These are phyloP conservation scores for Trinectes maculatus DNA, from an alignment of 2,113 vertebrate species.

Conservation along the genomic window DNA sequence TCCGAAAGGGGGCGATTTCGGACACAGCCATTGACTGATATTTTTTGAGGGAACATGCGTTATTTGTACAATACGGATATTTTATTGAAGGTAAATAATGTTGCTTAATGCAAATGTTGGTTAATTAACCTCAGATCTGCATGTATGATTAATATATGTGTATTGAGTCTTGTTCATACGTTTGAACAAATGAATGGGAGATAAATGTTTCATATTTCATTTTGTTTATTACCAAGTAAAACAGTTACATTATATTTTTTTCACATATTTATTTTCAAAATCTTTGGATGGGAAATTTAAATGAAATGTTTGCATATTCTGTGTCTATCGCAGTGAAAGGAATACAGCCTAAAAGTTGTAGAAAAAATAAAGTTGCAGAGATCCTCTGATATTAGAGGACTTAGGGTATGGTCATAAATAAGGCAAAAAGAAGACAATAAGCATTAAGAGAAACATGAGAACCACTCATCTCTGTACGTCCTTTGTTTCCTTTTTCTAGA, in stretches of 20 bases:
- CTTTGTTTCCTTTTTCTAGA: slow-evolving; percentile 37
- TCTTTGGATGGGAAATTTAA: slow-evolving; percentile 84
- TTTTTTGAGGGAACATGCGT: too few relatives aligned
- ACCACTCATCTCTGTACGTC: slow-evolving; percentile 46
- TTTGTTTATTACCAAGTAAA: slow-evolving; percentile 90
- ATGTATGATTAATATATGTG: not conserved
- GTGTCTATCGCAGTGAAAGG: slow-evolving; percentile 82
- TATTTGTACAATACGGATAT: too few relatives aligned
- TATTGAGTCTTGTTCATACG: not conserved
- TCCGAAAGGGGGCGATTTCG: too few relatives aligned
- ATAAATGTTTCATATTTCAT: slow-evolving; percentile 42
- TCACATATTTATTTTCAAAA: slow-evolving; percentile 84
- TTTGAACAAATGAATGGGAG: slow-evolving; percentile 39
- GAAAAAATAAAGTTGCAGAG: slow-evolving; percentile 81
- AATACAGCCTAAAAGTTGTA: slow-evolving; percentile 64
- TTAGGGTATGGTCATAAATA: slow-evolving; percentile 76
- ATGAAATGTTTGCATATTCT: slow-evolving; percentile 92
- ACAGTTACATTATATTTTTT: slow-evolving; percentile 82
- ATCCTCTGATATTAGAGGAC: slow-evolving; percentile 73
- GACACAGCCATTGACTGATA: too few relatives aligned
- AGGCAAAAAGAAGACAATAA: slow-evolving; percentile 85
- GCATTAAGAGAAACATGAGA: slow-evolving; percentile 74
- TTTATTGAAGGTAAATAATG: too few relatives aligned
- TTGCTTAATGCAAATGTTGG: too few relatives aligned
- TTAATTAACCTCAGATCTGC: too few relatives aligned